A percentile compares a stretch with the other conserved stretches of the same genome.
Conservation (phyloP, 2,797 vertebrate species). For the Adelosebastes latens region DNA sequence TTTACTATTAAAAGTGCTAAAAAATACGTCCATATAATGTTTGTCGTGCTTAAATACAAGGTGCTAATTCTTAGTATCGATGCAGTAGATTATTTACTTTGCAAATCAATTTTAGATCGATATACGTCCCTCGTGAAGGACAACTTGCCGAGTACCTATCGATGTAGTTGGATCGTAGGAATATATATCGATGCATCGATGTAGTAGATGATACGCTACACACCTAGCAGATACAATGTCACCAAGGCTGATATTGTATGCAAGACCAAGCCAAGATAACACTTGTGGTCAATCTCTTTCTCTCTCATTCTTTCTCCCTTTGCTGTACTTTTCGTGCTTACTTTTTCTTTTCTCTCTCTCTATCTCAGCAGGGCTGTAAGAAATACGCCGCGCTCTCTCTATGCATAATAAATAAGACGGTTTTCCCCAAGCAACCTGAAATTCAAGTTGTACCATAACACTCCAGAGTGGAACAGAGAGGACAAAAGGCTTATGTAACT, state of each 20-base stretch:
- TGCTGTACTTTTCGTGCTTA: constrained; percentile 1
- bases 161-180: too few species aligned
- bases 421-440: constrained; percentile 50
- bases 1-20: too few species aligned
- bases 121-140: too few species aligned
- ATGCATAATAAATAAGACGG: constrained; percentile 66
- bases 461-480: constrained; percentile 16
- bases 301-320: neutral
- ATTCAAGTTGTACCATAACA: constrained; percentile 53
- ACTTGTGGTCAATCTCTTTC: neutral
- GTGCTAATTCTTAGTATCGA: too few species aligned
- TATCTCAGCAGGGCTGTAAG: constrained; percentile 11
- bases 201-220: too few species aligned
- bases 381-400: constrained; percentile 15
- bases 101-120: too few species aligned
- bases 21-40: too few species aligned
- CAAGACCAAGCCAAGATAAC: neutral
- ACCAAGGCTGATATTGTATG: neutral
- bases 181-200: too few species aligned
- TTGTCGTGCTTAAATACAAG: too few species aligned
- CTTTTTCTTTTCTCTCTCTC: neutral
- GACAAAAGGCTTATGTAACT: constrained; percentile 44
- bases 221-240: neutral
- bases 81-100: too few species aligned
- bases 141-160: too few species aligned